phyloP scores from a whole-genome alignment of 2,797 vertebrate species.

The Micropoecilia bifurca region DNA sequence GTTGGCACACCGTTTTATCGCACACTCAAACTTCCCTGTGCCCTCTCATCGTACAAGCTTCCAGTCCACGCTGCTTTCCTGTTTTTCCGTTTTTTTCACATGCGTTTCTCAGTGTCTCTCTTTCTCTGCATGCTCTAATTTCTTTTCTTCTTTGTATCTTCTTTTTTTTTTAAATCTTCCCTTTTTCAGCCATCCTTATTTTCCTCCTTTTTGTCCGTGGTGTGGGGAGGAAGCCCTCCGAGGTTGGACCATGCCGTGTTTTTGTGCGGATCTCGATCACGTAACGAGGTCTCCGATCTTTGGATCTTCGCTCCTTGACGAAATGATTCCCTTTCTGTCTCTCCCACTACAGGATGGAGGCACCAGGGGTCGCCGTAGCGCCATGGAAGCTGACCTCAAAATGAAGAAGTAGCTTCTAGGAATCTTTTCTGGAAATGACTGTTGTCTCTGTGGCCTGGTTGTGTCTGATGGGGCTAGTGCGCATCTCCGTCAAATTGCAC shows the following conservation, averaged over 20 bases:
- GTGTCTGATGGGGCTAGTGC: constrained; percentile 14
- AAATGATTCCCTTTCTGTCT: background rate
- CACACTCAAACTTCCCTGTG: constrained; percentile 30
- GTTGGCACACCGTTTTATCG: constrained; percentile 22
- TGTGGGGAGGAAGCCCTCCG: constrained; percentile 64
- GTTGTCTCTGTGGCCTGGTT: background rate
- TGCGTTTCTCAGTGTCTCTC: constrained; percentile 39
- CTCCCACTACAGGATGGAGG: constrained; percentile 89
- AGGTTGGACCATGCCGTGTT: constrained; percentile 62
- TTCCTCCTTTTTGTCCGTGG: constrained; percentile 46
- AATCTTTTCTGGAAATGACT: background rate
- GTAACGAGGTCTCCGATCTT: constrained; percentile 31
- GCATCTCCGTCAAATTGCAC: constrained; percentile 10
- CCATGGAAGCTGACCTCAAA: constrained; percentile 99
- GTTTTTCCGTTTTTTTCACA: constrained; percentile 45
- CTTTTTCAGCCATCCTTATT: constrained; percentile 25
- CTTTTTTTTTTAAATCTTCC: background rate
- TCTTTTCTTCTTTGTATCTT: constrained; percentile 52
- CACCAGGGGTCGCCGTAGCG: constrained; percentile 97
- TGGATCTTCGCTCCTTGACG: constrained; percentile 2
- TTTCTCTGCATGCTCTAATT: constrained; percentile 64
- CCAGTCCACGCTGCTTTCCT: constrained; percentile 46
- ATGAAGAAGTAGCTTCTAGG: constrained; percentile 91
- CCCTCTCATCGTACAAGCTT: constrained; percentile 46
- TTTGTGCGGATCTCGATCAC: constrained; percentile 35